phyloP scores from a whole-genome alignment of 2,113 vertebrate genomes.

The Urocolius indicus region DNA sequence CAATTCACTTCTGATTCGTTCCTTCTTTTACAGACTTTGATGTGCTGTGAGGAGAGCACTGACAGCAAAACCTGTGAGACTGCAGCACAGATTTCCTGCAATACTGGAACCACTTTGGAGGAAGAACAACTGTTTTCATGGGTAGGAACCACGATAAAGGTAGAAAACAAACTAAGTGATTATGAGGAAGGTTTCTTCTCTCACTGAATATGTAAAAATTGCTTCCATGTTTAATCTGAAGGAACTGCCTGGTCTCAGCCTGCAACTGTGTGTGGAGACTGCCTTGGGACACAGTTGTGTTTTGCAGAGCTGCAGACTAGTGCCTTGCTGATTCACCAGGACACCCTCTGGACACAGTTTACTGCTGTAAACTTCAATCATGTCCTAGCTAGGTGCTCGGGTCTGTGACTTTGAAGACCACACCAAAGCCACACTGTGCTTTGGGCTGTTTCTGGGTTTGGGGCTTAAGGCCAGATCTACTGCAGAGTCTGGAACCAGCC shows the following conservation, averaged over 20 bases:
- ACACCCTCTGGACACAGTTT: background rate
- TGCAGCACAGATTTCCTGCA: background rate
- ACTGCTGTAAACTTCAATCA: background rate
- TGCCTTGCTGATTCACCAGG: background rate
- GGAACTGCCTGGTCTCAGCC: background rate
- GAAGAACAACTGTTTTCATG: background rate
- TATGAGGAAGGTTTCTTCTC: background rate
- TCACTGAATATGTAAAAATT: conserved; percentile 5
- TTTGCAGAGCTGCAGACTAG: background rate
- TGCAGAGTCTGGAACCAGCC: background rate
- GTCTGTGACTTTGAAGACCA: background rate
- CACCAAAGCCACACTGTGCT: background rate
- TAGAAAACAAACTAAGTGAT: background rate
- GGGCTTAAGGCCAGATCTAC: background rate
- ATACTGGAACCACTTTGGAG: background rate
- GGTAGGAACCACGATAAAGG: background rate
- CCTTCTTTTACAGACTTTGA: background rate
- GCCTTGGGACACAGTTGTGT: background rate
- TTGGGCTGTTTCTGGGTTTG: background rate
- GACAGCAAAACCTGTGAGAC: background rate
- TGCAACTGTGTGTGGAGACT: background rate
- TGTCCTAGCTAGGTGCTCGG: background rate
- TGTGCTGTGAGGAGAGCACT: background rate
- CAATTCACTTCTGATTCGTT: background rate
- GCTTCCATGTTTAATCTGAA: background rate